Evolutionary conservation across 2,797 vertebrate genomes (phyloP).

Genomic region (Micropoecilia bifurca): DNA sequence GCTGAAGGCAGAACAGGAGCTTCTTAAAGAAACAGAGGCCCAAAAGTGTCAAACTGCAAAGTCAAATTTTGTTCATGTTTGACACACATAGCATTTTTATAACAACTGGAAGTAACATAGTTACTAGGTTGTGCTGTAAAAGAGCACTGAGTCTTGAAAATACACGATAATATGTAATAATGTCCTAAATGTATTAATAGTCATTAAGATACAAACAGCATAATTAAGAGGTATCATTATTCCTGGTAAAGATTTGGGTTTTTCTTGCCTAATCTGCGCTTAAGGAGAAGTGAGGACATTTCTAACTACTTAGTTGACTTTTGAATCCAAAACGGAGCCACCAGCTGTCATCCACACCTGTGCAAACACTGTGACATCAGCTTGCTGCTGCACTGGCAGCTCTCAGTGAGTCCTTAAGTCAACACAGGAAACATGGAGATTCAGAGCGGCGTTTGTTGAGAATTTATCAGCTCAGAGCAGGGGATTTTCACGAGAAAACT

Average conservation of each 20-base stretch:
- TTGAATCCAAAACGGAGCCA: conserved; percentile 37
- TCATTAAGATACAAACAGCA: neutral
- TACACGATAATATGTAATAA: neutral
- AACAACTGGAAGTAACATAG: no score
- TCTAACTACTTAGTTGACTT: conserved; percentile 55
- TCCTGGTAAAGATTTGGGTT: conserved; percentile 10
- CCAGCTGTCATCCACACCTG: conserved; percentile 66
- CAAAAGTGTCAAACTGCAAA: no score
- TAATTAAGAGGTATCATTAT: conserved; percentile 22
- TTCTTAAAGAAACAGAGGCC: no score
- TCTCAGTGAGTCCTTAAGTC: conserved; percentile 39
- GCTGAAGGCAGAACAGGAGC: no score
- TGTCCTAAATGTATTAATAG: neutral
- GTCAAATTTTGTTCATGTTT: no score
- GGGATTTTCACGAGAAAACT: conserved; percentile 17
- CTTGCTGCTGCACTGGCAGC: conserved; percentile 40
- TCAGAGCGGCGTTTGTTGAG: conserved; percentile 37
- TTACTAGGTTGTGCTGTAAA: no score
- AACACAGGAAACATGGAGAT: conserved; percentile 44
- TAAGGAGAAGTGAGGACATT: conserved; percentile 44
- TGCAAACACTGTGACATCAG: conserved; percentile 53
- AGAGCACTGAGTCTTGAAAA: no score
- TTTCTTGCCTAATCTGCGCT: conserved; percentile 40
- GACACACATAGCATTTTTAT: no score
- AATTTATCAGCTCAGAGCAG: conserved; percentile 32